These are phyloP conservation scores for Drosophila trapezifrons DNA, from an alignment of 1,140 invertebrate species.

Conservation along the genomic window DNA sequence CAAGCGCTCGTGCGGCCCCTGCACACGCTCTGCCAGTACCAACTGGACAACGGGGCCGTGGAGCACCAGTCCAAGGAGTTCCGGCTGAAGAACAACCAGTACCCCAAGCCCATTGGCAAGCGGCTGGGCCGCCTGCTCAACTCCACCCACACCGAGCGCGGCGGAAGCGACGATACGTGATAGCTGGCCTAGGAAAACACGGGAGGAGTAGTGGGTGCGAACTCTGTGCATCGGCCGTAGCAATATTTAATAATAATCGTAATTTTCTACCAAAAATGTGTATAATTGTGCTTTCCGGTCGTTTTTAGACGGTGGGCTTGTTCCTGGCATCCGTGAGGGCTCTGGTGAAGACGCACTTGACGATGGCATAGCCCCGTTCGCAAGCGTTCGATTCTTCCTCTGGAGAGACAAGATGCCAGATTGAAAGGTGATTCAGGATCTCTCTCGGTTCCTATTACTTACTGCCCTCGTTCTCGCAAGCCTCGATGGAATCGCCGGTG, in stretches of 20 bases:
- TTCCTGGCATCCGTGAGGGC: slow-evolving; percentile 72
- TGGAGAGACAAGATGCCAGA: slow-evolving; percentile 7
- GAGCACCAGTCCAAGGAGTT: slow-evolving; percentile 97
- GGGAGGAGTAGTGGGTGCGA: slow-evolving; percentile 9
- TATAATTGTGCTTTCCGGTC: neutral
- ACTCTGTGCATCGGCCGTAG: slow-evolving; percentile 25
- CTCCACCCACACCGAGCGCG: slow-evolving; percentile 60
- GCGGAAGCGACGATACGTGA: slow-evolving; percentile 46
- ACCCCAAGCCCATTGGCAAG: slow-evolving; percentile 93
- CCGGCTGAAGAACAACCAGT: slow-evolving; percentile 92
- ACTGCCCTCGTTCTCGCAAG: slow-evolving; percentile 67
- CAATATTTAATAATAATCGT: slow-evolving; percentile 40
- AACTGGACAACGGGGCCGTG: slow-evolving; percentile 95
- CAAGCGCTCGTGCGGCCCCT: slow-evolving; percentile 91
- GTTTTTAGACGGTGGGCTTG: slow-evolving; percentile 63
- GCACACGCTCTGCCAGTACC: slow-evolving; percentile 92
- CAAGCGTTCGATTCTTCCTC: slow-evolving; percentile 69
- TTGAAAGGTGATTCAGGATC: neutral
- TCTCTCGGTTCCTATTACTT: slow-evolving; percentile 24
- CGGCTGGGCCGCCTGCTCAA: slow-evolving; percentile 87
- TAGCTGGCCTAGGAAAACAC: slow-evolving; percentile 6
- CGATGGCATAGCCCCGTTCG: slow-evolving; percentile 65
- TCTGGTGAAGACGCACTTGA: slow-evolving; percentile 66
- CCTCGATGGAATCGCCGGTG: slow-evolving; percentile 73
- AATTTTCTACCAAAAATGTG: slow-evolving; percentile 34